Percentiles rank a stretch among this genome's conserved stretches.
Evolutionary conservation across 2,797 vertebrate genomes (phyloP).

Genomic region (Coendou prehensilis): DNA sequence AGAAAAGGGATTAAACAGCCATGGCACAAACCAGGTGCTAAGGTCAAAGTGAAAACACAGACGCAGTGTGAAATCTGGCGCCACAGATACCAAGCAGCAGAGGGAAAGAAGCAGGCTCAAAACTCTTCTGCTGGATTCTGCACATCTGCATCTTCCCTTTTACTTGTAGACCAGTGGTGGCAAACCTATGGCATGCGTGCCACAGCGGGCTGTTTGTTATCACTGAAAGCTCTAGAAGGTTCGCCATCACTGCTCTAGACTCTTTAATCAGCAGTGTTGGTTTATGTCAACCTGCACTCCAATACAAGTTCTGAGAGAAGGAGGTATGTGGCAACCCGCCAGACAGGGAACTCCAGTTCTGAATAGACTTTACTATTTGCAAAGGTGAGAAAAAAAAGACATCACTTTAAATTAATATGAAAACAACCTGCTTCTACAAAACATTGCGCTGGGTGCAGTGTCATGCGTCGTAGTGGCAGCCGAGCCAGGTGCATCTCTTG

Average conservation of each 20-base stretch:
- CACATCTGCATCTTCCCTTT: not conserved
- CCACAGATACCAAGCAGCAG: not conserved
- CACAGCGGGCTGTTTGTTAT: not conserved
- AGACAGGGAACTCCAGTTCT: not conserved
- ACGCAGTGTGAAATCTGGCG: not conserved
- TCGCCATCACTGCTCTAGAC: not conserved
- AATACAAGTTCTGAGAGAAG: not conserved
- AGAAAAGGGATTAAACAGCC: not conserved
- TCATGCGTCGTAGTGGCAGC: not conserved
- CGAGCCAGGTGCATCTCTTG: not conserved
- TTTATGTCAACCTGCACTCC: not conserved
- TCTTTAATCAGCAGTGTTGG: not conserved
- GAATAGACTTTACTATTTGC: not conserved
- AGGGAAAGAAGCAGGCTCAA: not conserved
- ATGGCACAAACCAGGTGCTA: not conserved
- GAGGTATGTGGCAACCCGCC: not conserved
- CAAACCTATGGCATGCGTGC: no score
- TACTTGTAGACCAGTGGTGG: not conserved
- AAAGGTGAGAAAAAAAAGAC: conserved; percentile 1
- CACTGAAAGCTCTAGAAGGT: not conserved
- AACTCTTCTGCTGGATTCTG: not conserved
- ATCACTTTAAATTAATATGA: not conserved
- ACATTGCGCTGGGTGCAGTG: not conserved
- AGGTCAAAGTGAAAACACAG: conserved; percentile 47
- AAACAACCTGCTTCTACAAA: not conserved